Percentiles rank a stretch among this genome's conserved stretches.
phyloP scores from a whole-genome alignment of 2,113 vertebrate species.

The Solea senegalensis region DNA sequence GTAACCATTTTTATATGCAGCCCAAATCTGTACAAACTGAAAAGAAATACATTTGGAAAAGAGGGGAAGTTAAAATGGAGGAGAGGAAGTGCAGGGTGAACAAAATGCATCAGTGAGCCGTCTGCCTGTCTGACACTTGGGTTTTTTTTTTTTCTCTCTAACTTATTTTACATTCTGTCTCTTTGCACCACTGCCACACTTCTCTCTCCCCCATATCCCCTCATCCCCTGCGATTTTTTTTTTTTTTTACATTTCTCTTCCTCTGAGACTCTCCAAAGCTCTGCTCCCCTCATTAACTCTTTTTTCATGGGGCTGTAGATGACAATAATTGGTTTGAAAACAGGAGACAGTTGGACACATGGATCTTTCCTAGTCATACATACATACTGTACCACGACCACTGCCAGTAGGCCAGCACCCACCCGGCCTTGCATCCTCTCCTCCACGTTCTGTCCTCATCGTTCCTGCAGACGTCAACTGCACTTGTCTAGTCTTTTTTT shows the following conservation, averaged over 20 bases:
- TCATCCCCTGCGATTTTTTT: constrained; percentile 5
- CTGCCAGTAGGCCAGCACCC: constrained; percentile 11
- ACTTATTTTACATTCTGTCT: constrained; percentile 40
- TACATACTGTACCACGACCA: constrained; percentile 19
- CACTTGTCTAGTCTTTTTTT: constrained; percentile 6
- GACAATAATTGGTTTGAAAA: constrained; percentile 81
- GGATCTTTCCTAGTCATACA: constrained; percentile 72
- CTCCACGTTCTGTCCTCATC: constrained; percentile 27
- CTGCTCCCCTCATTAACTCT: constrained; percentile 77
- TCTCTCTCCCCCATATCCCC: constrained; percentile 24
- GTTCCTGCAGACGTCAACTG: neutral
- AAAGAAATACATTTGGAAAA: neutral
- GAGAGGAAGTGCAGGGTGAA: constrained; percentile 5
- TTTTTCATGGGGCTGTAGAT: constrained; percentile 71
- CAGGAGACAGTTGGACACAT: constrained; percentile 73
- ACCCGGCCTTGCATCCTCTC: constrained; percentile 12
- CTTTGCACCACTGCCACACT: constrained; percentile 16
- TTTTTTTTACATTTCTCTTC: constrained; percentile 55
- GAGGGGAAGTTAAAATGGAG: neutral
- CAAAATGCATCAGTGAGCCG: constrained; percentile 42
- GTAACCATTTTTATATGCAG: neutral
- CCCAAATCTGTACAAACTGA: neutral
- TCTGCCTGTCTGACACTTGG: constrained; percentile 37
- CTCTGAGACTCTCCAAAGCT: constrained; percentile 72
- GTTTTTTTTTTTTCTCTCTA: constrained; percentile 29